Base-by-base conservation (phyloP, 2,888 invertebrate species). In the Leucoptera coffeella region DNA sequence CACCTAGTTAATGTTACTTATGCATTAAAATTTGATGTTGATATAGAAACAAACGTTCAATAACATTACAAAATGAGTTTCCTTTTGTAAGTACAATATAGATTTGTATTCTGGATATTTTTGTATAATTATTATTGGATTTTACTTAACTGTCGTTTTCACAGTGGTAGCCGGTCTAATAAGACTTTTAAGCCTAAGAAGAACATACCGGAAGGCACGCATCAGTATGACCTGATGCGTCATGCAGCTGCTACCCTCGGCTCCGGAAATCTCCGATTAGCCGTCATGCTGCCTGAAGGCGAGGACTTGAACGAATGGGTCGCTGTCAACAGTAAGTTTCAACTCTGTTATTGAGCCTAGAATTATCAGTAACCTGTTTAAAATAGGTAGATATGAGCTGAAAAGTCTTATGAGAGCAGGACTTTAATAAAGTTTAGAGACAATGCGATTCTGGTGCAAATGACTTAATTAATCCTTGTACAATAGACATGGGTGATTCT, bases 231-330 rank as follows among this genome's bases (percentile, higher is more conserved):
- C 64, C 74, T 97, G 57, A 95, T 96, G 95, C 91, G 95, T 72
- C 95, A 94, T 75, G 93, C 93, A n/a, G 95, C 95, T 2, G 94
- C 95, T 30, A 99, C 99, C 1, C 73, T 99, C 22, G 99, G 97
- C 30, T 96, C 95, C 24, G 97, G 96, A 13, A 97, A 97, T 73
- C 74, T 99, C 37, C 76, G 96, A 34, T 78, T 94, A 34, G 99
- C 97, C 23, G 97, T 99, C 29, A 86, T 91, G 78, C 72, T 97
- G 40, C 97, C 97, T 1, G 96, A 96, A 59, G 97, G 99, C 19
- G 99, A 99, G 69, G 99, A 99, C 69, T 78, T 95, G 36, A 97
- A 99, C 51, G 99, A 99, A 75, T 99, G 99, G 99, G 93, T 99
- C 22, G 99, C 99, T 29, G 97, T 99, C 23, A 99, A 99, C 57